Percentiles rank a stretch among this genome's conserved stretches.
Conservation (phyloP, 1,140 invertebrate genomes). For the Formica selysi region DNA sequence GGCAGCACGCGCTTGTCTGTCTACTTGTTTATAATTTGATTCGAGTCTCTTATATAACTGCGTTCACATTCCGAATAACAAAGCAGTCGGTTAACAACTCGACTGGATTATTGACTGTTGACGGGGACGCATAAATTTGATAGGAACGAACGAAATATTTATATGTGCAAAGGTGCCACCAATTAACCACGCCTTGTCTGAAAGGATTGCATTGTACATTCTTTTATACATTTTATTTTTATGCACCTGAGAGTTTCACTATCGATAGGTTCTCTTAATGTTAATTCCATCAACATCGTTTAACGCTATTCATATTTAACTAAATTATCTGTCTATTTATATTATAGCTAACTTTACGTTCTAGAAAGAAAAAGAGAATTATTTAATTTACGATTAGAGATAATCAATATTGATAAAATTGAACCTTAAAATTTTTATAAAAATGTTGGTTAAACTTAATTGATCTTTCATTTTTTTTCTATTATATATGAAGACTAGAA, state of each 20-base stretch:
- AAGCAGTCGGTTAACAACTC: conserved; percentile 73
- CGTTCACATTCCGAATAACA: conserved; percentile 75
- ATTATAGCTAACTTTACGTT: not conserved
- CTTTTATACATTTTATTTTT: conserved; percentile 16
- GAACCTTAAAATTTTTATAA: not conserved
- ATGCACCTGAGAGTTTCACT: conserved; percentile 19
- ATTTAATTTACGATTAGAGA: not conserved
- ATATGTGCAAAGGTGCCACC: conserved; percentile 41
- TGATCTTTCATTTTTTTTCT: not conserved
- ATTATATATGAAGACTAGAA: not conserved
- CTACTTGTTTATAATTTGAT: conserved; percentile 63
- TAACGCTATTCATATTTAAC: not conserved
- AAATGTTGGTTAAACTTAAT: not conserved
- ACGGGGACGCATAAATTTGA: conserved; percentile 75
- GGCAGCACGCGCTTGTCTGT: conserved; percentile 39
- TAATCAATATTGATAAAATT: not conserved
- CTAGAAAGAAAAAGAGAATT: not conserved
- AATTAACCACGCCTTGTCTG: conserved; percentile 66
- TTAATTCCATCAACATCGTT: not conserved
- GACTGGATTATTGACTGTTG: conserved; percentile 72
- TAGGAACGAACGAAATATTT: conserved; percentile 63
- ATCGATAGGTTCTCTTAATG: not conserved
- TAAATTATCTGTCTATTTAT: not conserved
- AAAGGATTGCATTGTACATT: conserved; percentile 51
- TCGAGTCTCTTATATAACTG: conserved; percentile 60